Conservation (phyloP, 2,113 vertebrate species). For the Cryptomyrus ogoouensis region DNA sequence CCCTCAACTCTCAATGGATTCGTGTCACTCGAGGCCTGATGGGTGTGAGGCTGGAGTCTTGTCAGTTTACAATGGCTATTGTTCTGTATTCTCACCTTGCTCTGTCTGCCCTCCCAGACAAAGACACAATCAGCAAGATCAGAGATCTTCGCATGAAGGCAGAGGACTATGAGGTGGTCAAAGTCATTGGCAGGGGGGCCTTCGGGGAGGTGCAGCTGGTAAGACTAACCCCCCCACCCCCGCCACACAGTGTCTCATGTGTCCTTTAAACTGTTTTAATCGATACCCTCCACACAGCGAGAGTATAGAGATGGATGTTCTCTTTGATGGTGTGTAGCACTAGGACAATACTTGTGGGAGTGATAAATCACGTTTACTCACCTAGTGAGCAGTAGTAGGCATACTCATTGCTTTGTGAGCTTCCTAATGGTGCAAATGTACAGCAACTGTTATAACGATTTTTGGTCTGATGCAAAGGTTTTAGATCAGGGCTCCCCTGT, state of each 20-base stretch:
- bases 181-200: conserved; percentile 95
- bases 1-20: not conserved
- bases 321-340: not conserved
- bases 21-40: not conserved
- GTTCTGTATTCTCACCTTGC: not conserved
- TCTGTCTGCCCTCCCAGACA: conserved; percentile 62
- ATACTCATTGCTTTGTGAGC: not conserved
- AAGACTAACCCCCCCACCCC: conserved; percentile 44
- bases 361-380: not conserved
- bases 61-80: not conserved
- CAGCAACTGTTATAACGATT: not conserved
- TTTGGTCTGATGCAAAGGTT: not conserved
- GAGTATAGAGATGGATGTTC: not conserved
- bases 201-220: conserved; percentile 98
- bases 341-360: not conserved
- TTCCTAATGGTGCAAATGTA: not conserved
- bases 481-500: not conserved
- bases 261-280: not conserved
- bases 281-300: not conserved
- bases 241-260: too few species aligned
- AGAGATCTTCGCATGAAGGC: conserved; percentile 96
- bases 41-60: not conserved
- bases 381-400: not conserved
- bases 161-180: conserved; percentile 96
- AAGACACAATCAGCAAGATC: conserved; percentile 94